phyloP scores from a whole-genome alignment of 2,888 invertebrate genomes.

The Dryobota labecula region DNA sequence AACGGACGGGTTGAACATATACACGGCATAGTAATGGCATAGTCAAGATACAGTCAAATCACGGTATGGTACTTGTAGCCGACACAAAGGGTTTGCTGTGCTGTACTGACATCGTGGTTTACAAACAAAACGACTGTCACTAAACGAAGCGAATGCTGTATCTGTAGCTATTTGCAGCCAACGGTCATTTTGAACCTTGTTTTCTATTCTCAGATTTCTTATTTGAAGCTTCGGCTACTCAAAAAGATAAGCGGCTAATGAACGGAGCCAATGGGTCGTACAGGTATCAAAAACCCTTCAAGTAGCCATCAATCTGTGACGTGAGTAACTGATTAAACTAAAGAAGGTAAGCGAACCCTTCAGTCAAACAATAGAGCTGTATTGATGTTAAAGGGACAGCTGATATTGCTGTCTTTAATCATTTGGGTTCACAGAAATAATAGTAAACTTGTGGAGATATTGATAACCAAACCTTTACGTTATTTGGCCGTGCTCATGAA shows the following conservation, averaged over 20 bases:
- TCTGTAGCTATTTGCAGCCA: conserved; percentile 2
- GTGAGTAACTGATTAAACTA: conserved; percentile 26
- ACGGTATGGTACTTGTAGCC: conserved; percentile 19
- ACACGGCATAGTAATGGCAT: not conserved
- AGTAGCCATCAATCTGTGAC: conserved; percentile 20
- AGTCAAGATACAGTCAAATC: conserved; percentile 18
- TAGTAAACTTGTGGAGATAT: not conserved
- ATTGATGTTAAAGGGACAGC: conserved; percentile 11
- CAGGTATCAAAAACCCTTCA: conserved; percentile 20
- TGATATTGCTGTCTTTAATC: conserved; percentile 8
- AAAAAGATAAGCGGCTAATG: conserved; percentile 22
- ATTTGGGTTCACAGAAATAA: conserved; percentile 9
- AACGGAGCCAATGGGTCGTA: conserved; percentile 13
- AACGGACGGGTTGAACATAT: not conserved
- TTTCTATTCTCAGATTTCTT: not conserved
- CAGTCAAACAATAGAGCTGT: conserved; percentile 29
- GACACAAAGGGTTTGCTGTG: conserved; percentile 42
- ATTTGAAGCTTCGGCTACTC: not conserved
- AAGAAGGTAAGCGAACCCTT: conserved; percentile 33
- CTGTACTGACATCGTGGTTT: conserved; percentile 27
- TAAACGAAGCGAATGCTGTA: conserved; percentile 29
- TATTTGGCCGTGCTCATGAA: not conserved
- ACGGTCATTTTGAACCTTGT: conserved; percentile 2
- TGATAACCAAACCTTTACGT: not conserved
- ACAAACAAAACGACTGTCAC: conserved; percentile 34